Evolutionary conservation across 2,797 vertebrate genomes (phyloP), one percentile per base, ranked within the genome.

Genomic region (Podarcis siculus): DNA sequence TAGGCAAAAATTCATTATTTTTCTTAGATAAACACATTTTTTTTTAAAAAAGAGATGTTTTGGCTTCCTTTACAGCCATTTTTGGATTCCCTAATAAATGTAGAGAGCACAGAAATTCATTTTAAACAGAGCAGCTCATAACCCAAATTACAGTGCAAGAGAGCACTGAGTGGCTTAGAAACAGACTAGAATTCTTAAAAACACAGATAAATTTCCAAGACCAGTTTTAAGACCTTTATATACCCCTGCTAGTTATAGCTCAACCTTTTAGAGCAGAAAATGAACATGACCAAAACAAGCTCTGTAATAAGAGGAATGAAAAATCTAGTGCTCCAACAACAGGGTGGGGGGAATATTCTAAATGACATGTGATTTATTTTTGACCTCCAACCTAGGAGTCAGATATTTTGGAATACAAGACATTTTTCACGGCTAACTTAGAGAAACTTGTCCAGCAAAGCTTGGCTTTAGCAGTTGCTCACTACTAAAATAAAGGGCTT

Each of bases 401-500:
- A 73, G 35, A 37, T 86, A 21, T 27, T 72, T 21, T 3, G 30
- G 39, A 89, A 17, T 86, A 35, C 89, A 1, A 64, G n/a, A 8
- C 75, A 37, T 80, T 83, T 87, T 92, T 85, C 77, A 77, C 55
- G 84, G 3, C 32, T 77, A 86, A 91, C 17, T 37, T 2, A 1
- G 1, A 89, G 64, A 39, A 25, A 4, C 73, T 90, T 79, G 8
- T 72, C 87, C 61, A 85, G n/a, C 79, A 89, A 85, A 66, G 77
- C 72, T 49, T 45, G 82, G 39, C 55, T 87, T 64, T 89, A 58
- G 88, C 45, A 66, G 37, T 3, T 2, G 84, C 37, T 89, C 67
- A 82, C 45, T 69, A 55, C 21, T 27, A 25, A 82, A 88, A 86
- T 71, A 90, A 89, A 89, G 82, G 21, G 82, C 5, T 91, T 90